A percentile compares a stretch with the other conserved stretches of the same genome.
Conservation (phyloP, 92 coral and sea anemone genomes). For the Pocillopora meandrina region DNA sequence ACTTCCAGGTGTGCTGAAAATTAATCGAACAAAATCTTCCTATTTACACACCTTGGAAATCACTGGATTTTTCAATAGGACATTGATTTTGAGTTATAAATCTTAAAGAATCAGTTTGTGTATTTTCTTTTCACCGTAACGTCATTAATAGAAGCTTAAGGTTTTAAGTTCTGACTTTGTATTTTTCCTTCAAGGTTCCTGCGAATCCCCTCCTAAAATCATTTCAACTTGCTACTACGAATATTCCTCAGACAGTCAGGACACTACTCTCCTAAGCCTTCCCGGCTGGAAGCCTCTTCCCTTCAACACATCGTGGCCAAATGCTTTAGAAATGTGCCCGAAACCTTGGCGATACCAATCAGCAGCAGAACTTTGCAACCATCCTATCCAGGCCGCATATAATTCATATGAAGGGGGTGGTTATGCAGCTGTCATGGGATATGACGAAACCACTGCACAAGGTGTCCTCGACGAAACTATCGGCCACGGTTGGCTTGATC, state of each 20-base stretch:
- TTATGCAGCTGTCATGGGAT: slow-evolving; percentile 49
- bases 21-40: no score
- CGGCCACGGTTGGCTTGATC: slow-evolving; percentile 52
- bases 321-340: slow-evolving; percentile 47
- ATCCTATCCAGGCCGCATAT: slow-evolving; percentile 23
- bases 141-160: background rate
- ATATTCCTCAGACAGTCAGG: slow-evolving; percentile 31
- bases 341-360: slow-evolving; percentile 54
- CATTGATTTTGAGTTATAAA: no score
- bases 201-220: background rate
- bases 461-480: slow-evolving; percentile 35
- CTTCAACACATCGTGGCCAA: slow-evolving; percentile 34
- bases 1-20: no score
- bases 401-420: slow-evolving; percentile 50
- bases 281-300: slow-evolving; percentile 53
- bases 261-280: slow-evolving; percentile 29
- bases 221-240: slow-evolving; percentile 23
- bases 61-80: no score
- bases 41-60: no score
- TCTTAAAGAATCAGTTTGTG: no score
- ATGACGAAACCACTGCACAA: slow-evolving; percentile 47
- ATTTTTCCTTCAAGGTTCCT: background rate
- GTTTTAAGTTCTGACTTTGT: background rate
- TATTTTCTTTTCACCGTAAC: no score
- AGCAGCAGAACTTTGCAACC: slow-evolving; percentile 14